Conservation (phyloP, 2,797 vertebrate genomes). For the Platalea minor region DNA sequence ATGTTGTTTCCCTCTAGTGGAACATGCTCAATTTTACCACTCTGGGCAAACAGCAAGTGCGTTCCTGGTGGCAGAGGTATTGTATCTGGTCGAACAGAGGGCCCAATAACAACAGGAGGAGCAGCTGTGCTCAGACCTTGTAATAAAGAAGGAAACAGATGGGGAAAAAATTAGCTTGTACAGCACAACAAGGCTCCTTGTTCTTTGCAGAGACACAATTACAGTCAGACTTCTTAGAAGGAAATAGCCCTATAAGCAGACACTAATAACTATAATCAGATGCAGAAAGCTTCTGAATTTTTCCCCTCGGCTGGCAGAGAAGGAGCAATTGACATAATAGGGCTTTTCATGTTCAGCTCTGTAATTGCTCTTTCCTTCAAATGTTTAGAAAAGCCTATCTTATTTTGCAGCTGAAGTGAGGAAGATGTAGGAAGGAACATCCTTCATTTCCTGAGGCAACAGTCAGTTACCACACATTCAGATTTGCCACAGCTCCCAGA, state of each 20-base stretch:
- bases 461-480: neutral
- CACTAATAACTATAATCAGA: conserved; percentile 8
- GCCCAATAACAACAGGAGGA: conserved; percentile 74
- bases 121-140: conserved; percentile 82
- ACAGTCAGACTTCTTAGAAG: neutral
- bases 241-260: neutral
- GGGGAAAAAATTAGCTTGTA: neutral
- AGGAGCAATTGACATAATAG: neutral
- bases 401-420: neutral
- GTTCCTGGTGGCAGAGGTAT: conserved; percentile 84
- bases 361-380: neutral
- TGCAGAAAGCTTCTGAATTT: neutral
- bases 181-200: neutral
- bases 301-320: neutral
- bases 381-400: neutral
- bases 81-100: conserved; percentile 79
- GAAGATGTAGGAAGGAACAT: neutral
- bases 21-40: conserved; percentile 87
- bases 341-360: neutral
- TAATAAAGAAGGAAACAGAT: conserved; percentile 15
- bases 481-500: neutral
- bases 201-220: neutral
- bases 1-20: conserved; percentile 84
- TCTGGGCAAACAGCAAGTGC: conserved; percentile 88
- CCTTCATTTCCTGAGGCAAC: neutral